Evolutionary conservation across 2,113 vertebrate species (phyloP).

Genomic region (Rhodinocichla rosea): DNA sequence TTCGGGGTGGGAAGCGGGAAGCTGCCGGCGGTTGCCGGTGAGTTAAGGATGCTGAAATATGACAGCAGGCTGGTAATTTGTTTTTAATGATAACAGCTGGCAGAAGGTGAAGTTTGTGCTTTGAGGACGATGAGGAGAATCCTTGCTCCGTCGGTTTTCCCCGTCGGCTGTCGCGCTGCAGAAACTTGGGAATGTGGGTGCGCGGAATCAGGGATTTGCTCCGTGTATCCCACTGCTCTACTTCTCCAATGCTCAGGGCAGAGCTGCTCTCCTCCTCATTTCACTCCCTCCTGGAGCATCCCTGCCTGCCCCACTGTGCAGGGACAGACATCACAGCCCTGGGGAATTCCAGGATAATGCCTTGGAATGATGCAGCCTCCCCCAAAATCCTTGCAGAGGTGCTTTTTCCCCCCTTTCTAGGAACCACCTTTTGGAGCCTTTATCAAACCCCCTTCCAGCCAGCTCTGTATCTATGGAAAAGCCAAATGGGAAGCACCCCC

Average conservation of each 20-base stretch:
- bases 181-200: accelerated
- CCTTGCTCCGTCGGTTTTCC: background rate
- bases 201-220: accelerated
- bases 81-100: slow-evolving; percentile 41
- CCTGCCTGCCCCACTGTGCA: accelerated
- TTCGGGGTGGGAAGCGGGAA: background rate
- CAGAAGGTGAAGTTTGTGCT: slow-evolving; percentile 21
- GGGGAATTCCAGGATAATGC: background rate
- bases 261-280: background rate
- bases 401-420: background rate
- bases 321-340: background rate
- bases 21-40: background rate
- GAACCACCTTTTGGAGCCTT: background rate
- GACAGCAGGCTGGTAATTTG: slow-evolving; percentile 4
- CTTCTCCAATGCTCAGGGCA: accelerated
- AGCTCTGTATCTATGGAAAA: accelerated
- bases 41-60: slow-evolving; percentile 2
- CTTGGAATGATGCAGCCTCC: accelerated
- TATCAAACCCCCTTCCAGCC: background rate
- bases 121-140: background rate
- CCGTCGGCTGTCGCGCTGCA: accelerated
- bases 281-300: background rate
- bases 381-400: accelerated
- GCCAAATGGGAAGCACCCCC: background rate
- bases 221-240: accelerated